Percentiles rank a stretch among this genome's conserved stretches.
Conservation (phyloP, 2,888 invertebrate species). For the Gerosis bhagava region DNA sequence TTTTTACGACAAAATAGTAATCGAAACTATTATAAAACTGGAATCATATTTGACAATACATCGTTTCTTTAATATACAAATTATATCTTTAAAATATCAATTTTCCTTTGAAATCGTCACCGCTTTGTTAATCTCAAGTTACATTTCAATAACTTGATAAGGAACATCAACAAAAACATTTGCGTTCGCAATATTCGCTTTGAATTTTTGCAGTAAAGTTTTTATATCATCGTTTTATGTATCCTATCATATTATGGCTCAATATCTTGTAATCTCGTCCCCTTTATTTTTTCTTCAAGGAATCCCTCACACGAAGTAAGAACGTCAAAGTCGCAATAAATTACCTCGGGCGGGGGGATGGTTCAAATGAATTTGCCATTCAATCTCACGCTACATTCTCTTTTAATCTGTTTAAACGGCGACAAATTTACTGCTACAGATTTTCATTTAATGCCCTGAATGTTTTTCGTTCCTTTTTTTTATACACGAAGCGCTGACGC, state of each 20-base stretch:
- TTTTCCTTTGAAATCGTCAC: too few relatives aligned
- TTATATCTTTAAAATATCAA: too few relatives aligned
- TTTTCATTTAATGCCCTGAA: conserved; percentile 62
- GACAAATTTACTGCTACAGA: conserved; percentile 73
- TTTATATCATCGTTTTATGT: neutral
- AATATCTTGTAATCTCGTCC: conserved; percentile 26
- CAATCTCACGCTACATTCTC: conserved; percentile 76
- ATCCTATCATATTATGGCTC: conserved; percentile 17
- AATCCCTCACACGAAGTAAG: conserved; percentile 43
- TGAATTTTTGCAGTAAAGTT: conserved; percentile 5
- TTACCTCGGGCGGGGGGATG: conserved; percentile 51
- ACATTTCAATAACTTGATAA: too few relatives aligned
- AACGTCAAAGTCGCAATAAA: conserved; percentile 62
- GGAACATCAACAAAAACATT: too few relatives aligned
- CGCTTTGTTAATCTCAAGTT: too few relatives aligned
- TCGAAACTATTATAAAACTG: too few relatives aligned
- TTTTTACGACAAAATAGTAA: too few relatives aligned
- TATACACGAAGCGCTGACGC: conserved; percentile 48
- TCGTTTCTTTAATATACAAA: too few relatives aligned
- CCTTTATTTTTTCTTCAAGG: conserved; percentile 31
- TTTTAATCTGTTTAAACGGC: conserved; percentile 75
- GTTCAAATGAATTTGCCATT: conserved; percentile 68
- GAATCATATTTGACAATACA: too few relatives aligned
- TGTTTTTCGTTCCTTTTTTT: conserved; percentile 50
- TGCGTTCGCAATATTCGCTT: too few relatives aligned